Conservation (phyloP, 2,797 vertebrate genomes). For the Coreius guichenoti region DNA sequence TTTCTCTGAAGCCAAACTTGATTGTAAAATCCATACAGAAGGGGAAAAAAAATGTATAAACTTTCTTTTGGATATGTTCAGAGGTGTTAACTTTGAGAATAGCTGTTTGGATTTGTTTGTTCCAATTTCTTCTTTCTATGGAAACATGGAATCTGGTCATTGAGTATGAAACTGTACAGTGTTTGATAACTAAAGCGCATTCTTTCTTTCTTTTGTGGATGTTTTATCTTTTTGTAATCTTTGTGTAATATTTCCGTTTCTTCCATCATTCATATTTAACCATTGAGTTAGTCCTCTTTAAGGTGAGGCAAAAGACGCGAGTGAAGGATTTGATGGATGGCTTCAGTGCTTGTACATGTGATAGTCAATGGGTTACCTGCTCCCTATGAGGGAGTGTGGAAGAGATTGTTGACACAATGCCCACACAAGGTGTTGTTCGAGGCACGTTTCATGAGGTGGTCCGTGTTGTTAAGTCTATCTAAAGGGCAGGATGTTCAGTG, state of each 20-base stretch:
- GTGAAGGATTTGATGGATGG: constrained; percentile 4
- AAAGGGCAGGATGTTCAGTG: constrained; percentile 28
- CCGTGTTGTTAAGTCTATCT: constrained; percentile 9
- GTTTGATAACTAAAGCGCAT: constrained; percentile 76
- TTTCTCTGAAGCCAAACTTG: constrained; percentile 76
- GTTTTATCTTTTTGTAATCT: constrained; percentile 72
- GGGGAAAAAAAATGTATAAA: constrained; percentile 76
- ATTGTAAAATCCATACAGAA: constrained; percentile 77
- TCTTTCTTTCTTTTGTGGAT: constrained; percentile 66
- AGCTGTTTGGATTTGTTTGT: constrained; percentile 76
- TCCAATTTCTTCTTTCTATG: constrained; percentile 78
- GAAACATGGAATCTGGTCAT: constrained; percentile 77
- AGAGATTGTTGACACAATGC: constrained; percentile 27
- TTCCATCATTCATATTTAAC: constrained; percentile 58
- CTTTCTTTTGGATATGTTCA: constrained; percentile 79
- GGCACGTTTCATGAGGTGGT: constrained; percentile 4
- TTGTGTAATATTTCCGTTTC: constrained; percentile 65
- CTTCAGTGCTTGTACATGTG: neutral
- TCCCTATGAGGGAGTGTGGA: constrained; percentile 14
- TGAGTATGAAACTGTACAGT: constrained; percentile 82
- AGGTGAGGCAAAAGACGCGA: constrained; percentile 16
- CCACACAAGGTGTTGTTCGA: constrained; percentile 30
- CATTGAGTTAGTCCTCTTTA: constrained; percentile 64
- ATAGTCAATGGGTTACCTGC: neutral
- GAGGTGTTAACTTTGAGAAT: constrained; percentile 78